These are phyloP conservation scores for Peromyscus leucopus DNA, from an alignment of 2,113 vertebrate species.

Conservation along the genomic window DNA sequence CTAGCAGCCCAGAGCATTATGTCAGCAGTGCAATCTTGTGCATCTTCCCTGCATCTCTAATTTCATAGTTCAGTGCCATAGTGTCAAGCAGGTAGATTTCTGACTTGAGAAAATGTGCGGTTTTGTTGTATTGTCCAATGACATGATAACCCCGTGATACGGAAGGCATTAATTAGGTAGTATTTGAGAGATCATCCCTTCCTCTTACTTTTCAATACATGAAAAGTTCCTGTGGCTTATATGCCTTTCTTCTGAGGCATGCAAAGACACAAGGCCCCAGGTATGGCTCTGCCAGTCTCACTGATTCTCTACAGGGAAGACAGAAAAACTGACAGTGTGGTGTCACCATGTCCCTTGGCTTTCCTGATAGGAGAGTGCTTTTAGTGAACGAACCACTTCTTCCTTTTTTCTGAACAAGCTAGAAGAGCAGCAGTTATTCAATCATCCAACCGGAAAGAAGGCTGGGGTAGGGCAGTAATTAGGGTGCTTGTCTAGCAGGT, in stretches of 20 bases:
- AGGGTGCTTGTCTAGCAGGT: neutral
- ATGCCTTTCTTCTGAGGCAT: neutral
- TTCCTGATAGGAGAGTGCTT: neutral
- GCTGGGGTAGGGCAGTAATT: neutral
- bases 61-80: slow-evolving; percentile 34
- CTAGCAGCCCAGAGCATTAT: neutral
- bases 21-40: neutral
- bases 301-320: neutral
- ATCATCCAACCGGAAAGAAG: neutral
- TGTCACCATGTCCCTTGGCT: neutral
- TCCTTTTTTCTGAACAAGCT: neutral
- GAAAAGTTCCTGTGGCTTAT: neutral
- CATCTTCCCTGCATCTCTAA: neutral
- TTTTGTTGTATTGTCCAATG: neutral
- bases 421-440: neutral
- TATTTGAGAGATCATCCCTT: neutral
- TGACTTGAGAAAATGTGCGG: neutral
- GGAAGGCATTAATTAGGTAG: neutral
- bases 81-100: slow-evolving; percentile 33
- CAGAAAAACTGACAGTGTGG: neutral
- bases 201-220: neutral
- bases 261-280: neutral
- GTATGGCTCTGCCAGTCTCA: neutral
- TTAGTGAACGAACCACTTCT: neutral
- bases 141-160: neutral